Percentiles rank a stretch among this genome's conserved stretches.
These are phyloP conservation scores for Chionodraco myersi DNA, from an alignment of 2,113 vertebrate species.

Conservation along the genomic window DNA sequence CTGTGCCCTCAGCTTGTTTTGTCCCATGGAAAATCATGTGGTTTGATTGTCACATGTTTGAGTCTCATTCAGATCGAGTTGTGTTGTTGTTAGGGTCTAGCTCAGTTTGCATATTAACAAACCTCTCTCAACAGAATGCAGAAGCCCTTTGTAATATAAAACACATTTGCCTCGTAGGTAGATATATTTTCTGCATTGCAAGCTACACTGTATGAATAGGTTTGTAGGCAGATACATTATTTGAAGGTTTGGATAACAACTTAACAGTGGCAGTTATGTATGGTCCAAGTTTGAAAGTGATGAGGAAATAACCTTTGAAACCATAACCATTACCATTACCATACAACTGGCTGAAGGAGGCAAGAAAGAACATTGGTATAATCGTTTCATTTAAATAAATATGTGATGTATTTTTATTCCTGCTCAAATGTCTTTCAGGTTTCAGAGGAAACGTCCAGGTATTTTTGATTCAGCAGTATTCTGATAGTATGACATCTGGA, in stretches of 20 bases:
- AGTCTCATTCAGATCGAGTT: slow-evolving; percentile 19
- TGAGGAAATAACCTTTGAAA: neutral
- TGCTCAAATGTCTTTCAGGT: slow-evolving; percentile 57
- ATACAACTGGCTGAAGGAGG: neutral
- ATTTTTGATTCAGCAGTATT: neutral
- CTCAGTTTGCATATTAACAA: neutral
- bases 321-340: neutral
- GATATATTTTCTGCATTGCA: neutral
- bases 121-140: neutral
- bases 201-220: too few relatives aligned
- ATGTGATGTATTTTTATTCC: neutral
- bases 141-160: neutral
- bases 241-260: neutral
- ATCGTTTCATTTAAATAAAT: neutral
- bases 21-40: slow-evolving; percentile 51
- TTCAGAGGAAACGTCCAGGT: slow-evolving; percentile 29
- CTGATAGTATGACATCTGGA: neutral
- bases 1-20: slow-evolving; percentile 52
- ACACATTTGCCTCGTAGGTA: neutral
- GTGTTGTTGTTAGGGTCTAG: neutral
- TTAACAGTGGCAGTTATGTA: neutral
- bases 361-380: neutral
- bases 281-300: neutral
- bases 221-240: neutral
- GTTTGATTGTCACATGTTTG: slow-evolving; percentile 35